Evolutionary conservation across 2,888 invertebrate genomes (phyloP), one percentile per base, ranked within the genome.

Genomic region (Caenorhabditis becei): DNA sequence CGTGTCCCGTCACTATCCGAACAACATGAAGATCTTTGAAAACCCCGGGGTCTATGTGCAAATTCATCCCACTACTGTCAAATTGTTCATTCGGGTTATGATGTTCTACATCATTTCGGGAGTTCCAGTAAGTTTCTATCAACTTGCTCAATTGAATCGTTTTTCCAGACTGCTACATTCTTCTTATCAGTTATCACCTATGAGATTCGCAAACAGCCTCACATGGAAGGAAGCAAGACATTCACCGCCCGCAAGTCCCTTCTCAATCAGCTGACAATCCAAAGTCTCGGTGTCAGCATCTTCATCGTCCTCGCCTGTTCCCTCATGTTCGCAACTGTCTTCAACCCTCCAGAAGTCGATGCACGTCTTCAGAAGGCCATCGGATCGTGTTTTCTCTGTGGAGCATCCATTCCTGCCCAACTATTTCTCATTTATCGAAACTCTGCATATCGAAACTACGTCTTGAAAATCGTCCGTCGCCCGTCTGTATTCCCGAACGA

Each of bases 41-140:
- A 47, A 47, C 47, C 47, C 47, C 47, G 47, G 47, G 3, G 47
- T 47, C 47, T 47, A 47, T 10, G 47, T 47, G n/a, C 47, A 47
- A 11, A 47, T 47, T 47, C 47, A 47, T 47, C 47, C 47, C 4
- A 20, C 5, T 3, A 47, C 11, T 18, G 1, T 10, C 5, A 47
- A 47, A 18, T 3, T 47, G n/a, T 47, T 47, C 47, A 2, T 47
- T 20, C 3, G 18, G 18, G 47, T 18, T 10, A 47, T 47, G 47
- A n/a, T 47, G 5, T 47, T n/a, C 11, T 47, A 47, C 18, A 47
- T 47, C 18, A 1, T 3, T 4, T 47, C 47, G n/a, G 47, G 47
- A 4, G 2, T 47, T 10, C 47, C 47, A 5, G 47, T 47, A 1
- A 47, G 47, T 47, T n/a, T n/a, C n/a, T 32, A 7, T 32, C 32